Percentiles rank a stretch among this genome's conserved stretches.
Evolutionary conservation across 2,113 vertebrate species (phyloP).

Genomic region (Vireo altiloquus): DNA sequence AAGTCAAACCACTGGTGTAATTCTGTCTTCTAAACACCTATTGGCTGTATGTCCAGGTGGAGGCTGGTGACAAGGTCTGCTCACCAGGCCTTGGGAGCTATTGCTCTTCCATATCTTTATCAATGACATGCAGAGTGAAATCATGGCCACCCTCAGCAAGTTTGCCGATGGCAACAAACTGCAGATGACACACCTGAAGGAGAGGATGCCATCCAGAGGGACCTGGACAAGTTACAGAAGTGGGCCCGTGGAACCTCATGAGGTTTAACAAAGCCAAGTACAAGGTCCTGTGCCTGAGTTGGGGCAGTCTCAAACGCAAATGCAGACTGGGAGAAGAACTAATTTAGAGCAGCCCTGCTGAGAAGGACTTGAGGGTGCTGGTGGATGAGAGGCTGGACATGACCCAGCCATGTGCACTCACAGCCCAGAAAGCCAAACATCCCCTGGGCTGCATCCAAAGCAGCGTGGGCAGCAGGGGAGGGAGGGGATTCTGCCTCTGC

Average conservation of each 20-base stretch:
- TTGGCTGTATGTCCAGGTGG: background rate
- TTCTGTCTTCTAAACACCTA: background rate
- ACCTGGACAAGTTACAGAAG: background rate
- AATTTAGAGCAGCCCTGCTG: background rate
- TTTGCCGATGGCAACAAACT: background rate
- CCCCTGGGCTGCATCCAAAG: background rate
- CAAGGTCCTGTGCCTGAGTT: background rate
- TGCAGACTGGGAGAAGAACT: background rate
- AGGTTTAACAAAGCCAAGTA: background rate
- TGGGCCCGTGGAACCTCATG: background rate
- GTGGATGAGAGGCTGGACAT: background rate
- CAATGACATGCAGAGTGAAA: background rate
- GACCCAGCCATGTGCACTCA: rapidly evolving
- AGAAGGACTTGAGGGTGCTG: background rate
- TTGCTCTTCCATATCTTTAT: background rate
- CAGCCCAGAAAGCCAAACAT: background rate
- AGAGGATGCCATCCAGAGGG: background rate
- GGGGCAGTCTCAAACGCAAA: background rate
- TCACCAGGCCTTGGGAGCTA: background rate
- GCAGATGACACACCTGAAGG: background rate
- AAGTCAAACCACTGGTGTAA: background rate
- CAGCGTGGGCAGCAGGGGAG: background rate
- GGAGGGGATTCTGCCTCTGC: background rate
- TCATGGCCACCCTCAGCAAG: background rate
- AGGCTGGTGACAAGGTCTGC: background rate